phyloP scores from a whole-genome alignment of 1,140 invertebrate species.

The Teleopsis dalmanni region DNA sequence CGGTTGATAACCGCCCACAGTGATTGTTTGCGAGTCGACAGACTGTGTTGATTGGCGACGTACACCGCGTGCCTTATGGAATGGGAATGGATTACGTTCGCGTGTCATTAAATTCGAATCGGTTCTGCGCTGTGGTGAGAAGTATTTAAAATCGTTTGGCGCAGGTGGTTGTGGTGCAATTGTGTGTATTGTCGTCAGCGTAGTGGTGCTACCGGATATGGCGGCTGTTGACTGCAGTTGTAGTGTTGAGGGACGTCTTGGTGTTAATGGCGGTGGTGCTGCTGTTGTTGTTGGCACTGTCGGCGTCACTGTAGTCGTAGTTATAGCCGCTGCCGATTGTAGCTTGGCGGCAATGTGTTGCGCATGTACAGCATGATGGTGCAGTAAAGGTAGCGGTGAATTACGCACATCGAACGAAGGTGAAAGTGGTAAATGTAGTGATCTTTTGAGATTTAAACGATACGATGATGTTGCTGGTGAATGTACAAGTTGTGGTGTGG shows the following conservation, averaged over 20 bases:
- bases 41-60: conserved; percentile 38
- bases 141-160: conserved; percentile 40
- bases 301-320: conserved; percentile 22
- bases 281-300: conserved; percentile 13
- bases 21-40: conserved; percentile 40
- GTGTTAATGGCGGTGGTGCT: conserved; percentile 15
- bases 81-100: conserved; percentile 31
- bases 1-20: conserved; percentile 34
- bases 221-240: conserved; percentile 30
- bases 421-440: conserved; percentile 38
- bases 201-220: conserved; percentile 27
- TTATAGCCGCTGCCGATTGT: neutral
- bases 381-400: conserved; percentile 38
- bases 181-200: conserved; percentile 29
- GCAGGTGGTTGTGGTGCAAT: conserved; percentile 31
- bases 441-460: conserved; percentile 34
- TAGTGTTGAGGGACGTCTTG: conserved; percentile 34
- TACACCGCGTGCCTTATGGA: conserved; percentile 34
- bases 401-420: conserved; percentile 38
- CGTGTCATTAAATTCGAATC: conserved; percentile 22
- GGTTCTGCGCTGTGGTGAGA: conserved; percentile 37
- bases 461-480: conserved; percentile 36
- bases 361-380: conserved; percentile 24
- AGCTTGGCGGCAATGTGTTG: conserved; percentile 13
- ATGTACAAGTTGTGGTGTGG: conserved; percentile 28